A percentile compares a stretch with the other conserved stretches of the same genome.
Conservation (phyloP, 2,888 invertebrate species). For the Pyrrhosoma nymphula region DNA sequence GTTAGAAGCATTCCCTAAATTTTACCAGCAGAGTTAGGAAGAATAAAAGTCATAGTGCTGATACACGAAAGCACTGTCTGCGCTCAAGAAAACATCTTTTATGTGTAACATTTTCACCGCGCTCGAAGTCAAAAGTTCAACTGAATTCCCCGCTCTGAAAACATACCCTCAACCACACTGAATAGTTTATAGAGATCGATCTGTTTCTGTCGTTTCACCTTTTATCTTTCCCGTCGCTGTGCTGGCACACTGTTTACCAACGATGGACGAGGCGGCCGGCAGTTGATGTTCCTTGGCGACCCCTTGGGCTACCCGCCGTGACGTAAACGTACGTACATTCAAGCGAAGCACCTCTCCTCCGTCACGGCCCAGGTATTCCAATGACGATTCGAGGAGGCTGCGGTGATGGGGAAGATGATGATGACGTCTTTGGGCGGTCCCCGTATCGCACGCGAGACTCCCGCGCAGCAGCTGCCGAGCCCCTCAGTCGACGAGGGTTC, state of each 20-base stretch:
- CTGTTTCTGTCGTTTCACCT: not conserved
- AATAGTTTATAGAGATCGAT: constrained; percentile 35
- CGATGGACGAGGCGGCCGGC: not conserved
- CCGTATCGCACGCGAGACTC: not conserved
- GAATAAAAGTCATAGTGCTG: too few relatives aligned
- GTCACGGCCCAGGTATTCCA: not conserved
- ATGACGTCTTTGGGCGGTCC: constrained; percentile 4
- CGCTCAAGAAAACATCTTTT: not conserved
- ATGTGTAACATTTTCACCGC: not conserved
- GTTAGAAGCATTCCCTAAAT: too few relatives aligned
- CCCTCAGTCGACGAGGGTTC: not conserved
- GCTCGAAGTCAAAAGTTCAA: not conserved
- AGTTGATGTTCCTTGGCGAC: not conserved
- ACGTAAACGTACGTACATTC: not conserved
- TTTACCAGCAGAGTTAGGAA: too few relatives aligned
- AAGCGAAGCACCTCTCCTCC: not conserved
- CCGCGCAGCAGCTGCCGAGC: not conserved
- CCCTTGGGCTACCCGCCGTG: not conserved
- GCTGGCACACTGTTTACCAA: not conserved
- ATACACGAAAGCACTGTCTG: not conserved
- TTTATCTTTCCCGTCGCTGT: not conserved
- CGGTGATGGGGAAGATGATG: not conserved
- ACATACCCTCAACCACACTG: not conserved
- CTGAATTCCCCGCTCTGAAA: not conserved
- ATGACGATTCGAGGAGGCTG: not conserved